A percentile compares a stretch with the other conserved stretches of the same genome.
These are phyloP conservation scores for Tigriopus californicus DNA, from an alignment of 2,888 invertebrate species.

Conservation along the genomic window DNA sequence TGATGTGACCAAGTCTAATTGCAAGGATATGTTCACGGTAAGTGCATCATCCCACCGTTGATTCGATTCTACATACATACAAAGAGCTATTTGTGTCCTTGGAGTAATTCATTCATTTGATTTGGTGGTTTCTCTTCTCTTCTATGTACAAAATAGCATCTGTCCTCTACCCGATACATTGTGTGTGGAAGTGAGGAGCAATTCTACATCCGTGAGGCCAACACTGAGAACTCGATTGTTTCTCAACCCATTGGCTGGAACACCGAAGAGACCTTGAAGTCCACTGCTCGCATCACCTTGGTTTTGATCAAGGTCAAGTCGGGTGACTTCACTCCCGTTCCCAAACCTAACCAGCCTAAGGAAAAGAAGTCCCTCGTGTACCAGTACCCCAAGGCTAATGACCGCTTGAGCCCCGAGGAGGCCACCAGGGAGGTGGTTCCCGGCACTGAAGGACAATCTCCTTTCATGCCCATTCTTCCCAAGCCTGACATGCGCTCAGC, in stretches of 20 bases:
- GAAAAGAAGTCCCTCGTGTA: not conserved
- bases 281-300: constrained; percentile 3
- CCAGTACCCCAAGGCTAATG: constrained; percentile 3
- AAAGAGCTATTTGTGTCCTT: too few relatives aligned
- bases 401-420: not conserved
- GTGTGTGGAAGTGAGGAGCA: constrained; percentile 18
- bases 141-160: too few relatives aligned
- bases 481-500: constrained; percentile 7
- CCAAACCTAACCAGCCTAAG: not conserved
- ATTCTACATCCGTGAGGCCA: constrained; percentile 14
- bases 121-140: too few relatives aligned
- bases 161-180: constrained; percentile 13
- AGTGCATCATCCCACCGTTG: too few relatives aligned
- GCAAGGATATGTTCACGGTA: not conserved
- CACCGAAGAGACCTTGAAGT: constrained; percentile 1
- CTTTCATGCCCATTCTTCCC: not conserved
- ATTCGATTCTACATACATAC: too few relatives aligned
- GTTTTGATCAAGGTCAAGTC: not conserved
- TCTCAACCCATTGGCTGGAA: constrained; percentile 1
- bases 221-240: constrained; percentile 9
- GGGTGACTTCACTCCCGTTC: not conserved
- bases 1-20: constrained; percentile 8
- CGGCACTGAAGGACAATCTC: not conserved
- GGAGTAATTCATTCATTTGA: too few relatives aligned
- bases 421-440: not conserved